Percentiles rank a stretch among this genome's conserved stretches.
These are phyloP conservation scores for Ahaetulla prasina DNA, from an alignment of 2,113 vertebrate species.

Conservation along the genomic window DNA sequence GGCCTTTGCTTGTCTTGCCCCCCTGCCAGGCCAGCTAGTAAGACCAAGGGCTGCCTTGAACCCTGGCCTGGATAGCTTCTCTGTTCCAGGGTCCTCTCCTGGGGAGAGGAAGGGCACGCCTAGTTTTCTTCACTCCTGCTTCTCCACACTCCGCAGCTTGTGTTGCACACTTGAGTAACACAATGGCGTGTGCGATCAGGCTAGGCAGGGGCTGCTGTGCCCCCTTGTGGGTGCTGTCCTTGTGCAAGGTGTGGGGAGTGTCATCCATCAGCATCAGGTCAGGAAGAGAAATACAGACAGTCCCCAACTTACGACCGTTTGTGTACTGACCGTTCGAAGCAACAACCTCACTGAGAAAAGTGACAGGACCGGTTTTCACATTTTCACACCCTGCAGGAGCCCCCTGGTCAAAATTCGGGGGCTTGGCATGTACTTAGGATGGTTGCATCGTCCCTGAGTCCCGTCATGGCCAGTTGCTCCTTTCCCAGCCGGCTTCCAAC, in stretches of 20 bases:
- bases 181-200: background rate
- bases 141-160: background rate
- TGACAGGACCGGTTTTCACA: background rate
- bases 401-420: too few species aligned
- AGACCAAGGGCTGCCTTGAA: accelerated
- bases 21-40: background rate
- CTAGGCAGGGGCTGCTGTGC: background rate
- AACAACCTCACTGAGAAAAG: too few species aligned
- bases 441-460: too few species aligned
- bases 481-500: background rate
- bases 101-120: background rate
- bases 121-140: accelerated
- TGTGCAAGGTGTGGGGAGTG: background rate
- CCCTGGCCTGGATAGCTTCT: background rate
- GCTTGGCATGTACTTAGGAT: background rate
- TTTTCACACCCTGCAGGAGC: too few species aligned
- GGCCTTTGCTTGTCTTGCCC: background rate
- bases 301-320: background rate
- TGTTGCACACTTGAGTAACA: background rate
- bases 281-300: background rate
- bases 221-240: background rate
- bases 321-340: background rate
- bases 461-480: background rate
- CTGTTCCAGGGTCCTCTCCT: background rate
- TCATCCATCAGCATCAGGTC: background rate